Percentiles rank a stretch among this genome's conserved stretches.
phyloP scores from a whole-genome alignment of 1,140 invertebrate genomes.

The Caerostris extrusa region DNA sequence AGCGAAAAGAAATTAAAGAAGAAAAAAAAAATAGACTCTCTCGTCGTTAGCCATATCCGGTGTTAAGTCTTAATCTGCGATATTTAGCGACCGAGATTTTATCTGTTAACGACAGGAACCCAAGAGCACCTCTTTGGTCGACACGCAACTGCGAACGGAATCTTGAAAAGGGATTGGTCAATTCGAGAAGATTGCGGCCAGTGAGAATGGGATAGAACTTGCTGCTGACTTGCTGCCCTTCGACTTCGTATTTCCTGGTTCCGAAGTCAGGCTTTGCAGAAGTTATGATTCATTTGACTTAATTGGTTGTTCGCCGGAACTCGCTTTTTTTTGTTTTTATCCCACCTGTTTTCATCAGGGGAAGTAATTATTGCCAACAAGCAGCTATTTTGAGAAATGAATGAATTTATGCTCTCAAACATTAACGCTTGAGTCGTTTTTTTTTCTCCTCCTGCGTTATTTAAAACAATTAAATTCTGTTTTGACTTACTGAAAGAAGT shows the following conservation, averaged over 20 bases:
- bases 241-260: slow-evolving; percentile 55
- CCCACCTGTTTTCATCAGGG: slow-evolving; percentile 25
- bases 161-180: slow-evolving; percentile 30
- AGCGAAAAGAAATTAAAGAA: slow-evolving; percentile 15
- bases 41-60: slow-evolving; percentile 53
- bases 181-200: slow-evolving; percentile 11
- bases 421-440: neutral
- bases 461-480: neutral
- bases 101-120: slow-evolving; percentile 2
- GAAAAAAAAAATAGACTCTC: neutral
- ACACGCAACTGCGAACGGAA: slow-evolving; percentile 43
- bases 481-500: neutral
- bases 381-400: slow-evolving; percentile 39
- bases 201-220: neutral
- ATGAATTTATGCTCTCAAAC: slow-evolving; percentile 24
- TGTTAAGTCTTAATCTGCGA: slow-evolving; percentile 51
- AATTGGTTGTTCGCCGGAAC: slow-evolving; percentile 41
- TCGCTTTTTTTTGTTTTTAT: neutral
- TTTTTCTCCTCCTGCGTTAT: neutral
- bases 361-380: slow-evolving; percentile 34
- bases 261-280: neutral
- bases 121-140: slow-evolving; percentile 19
- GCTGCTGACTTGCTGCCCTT: neutral
- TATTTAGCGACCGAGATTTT: slow-evolving; percentile 51
- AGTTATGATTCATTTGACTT: slow-evolving; percentile 53